These are phyloP conservation scores for Progne subis DNA, from an alignment of 2,113 vertebrate species.

Conservation along the genomic window DNA sequence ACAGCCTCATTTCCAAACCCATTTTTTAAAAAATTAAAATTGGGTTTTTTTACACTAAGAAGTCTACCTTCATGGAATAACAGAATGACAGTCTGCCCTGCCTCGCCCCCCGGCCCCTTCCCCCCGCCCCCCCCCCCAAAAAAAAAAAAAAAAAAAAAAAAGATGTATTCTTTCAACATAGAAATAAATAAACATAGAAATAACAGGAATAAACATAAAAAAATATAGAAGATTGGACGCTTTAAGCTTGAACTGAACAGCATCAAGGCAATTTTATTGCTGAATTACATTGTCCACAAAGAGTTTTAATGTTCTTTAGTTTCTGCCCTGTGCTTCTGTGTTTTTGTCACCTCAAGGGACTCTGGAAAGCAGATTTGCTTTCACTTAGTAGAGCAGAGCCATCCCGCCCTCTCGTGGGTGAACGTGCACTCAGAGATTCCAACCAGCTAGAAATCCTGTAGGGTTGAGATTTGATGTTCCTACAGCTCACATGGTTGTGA, in stretches of 20 bases:
- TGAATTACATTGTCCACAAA: not conserved
- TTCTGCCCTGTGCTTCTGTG: not conserved
- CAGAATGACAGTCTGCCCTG: not conserved
- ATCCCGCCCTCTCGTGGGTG: not conserved
- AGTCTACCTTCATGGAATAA: not conserved
- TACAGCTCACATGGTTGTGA: not conserved
- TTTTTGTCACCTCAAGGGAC: not conserved
- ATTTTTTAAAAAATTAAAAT: not conserved
- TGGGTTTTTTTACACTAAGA: not conserved
- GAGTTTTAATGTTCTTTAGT: not conserved
- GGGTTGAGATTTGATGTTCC: not conserved
- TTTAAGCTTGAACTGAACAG: not conserved
- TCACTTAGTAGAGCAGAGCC: not conserved
- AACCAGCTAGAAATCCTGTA: not conserved
- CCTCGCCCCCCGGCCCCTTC: rapidly evolving
- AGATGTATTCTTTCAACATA: not conserved
- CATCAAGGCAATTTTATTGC: not conserved
- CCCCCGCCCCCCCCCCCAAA: no score
- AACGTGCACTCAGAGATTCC: not conserved
- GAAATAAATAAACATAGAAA: not conserved
- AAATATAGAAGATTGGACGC: not conserved
- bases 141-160: no score
- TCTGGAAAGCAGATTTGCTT: not conserved
- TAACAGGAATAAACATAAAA: not conserved
- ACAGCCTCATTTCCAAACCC: not conserved